Evolutionary conservation across 2,113 vertebrate species (phyloP), one percentile per base, ranked within the genome.

Genomic region (Spea bombifrons): DNA sequence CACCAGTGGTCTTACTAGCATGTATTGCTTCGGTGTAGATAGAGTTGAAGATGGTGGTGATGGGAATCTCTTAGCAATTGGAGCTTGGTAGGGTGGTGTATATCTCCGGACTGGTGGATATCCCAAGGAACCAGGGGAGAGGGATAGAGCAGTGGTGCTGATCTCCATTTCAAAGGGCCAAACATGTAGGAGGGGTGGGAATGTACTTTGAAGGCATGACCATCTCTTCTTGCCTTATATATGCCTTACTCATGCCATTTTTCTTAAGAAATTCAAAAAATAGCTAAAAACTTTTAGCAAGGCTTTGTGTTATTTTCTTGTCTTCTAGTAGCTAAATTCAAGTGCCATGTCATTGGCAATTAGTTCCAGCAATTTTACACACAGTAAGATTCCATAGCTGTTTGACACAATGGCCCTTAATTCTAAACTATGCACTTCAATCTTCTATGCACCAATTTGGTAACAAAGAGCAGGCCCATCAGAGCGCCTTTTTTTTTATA

Each of bases 401-500:
- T 67, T 76, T 76, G 43, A 75, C 74, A 57, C 75, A 3, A 46
- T 67, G 15, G 43, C 44, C 75, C 16, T 46, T 17, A 76, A 67
- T 15, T 68, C 65, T 67, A 68, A 52, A 59, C 49, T 17, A 44
- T 67, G 30, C 49, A 76, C 75, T 65, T 68, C 49, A 76, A 50
- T 68, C 75, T 46, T 50, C 45, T 67, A 68, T 52, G 66, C 48
- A 75, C 53, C 66, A 75, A 30, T 53, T 52, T 30, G 61, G 73
- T 46, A 75, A 64, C 73, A 75, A 75, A 68, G 66, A 48, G 75
- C 75, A 68, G 65, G 75, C 52, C 48, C 66, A 57, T 76, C 75
- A 57, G 7, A 4, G 75, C 46, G 49, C 7, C 66, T 68, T 75
- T 30, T 75, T 30, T 30, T 59, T 59, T 8, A 67, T 68, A 76